Percentiles rank a stretch among this genome's conserved stretches.
Conservation (phyloP, 2,113 vertebrate genomes). For the Poicephalus gulielmi region DNA sequence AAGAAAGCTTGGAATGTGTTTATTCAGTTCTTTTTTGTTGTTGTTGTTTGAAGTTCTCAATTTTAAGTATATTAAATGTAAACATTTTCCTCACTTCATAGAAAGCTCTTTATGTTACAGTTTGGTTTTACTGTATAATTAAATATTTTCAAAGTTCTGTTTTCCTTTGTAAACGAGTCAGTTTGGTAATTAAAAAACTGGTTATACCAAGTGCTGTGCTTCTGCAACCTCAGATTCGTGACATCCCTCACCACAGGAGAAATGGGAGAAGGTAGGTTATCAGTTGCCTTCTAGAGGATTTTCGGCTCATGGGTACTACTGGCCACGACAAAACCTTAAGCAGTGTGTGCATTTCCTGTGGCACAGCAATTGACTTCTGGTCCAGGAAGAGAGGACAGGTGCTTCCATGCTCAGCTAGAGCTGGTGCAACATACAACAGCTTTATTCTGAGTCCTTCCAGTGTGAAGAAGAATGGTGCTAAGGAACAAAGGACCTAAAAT, state of each 20-base stretch:
- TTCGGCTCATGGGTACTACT: not conserved
- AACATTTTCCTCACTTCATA: slow-evolving; percentile 60
- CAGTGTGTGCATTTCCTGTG: not conserved
- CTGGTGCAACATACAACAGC: not conserved
- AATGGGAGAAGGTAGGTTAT: not conserved
- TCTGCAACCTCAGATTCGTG: not conserved
- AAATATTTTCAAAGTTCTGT: slow-evolving; percentile 52
- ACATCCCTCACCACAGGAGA: not conserved
- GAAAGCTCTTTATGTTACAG: slow-evolving; percentile 37
- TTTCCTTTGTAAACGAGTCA: slow-evolving; percentile 54
- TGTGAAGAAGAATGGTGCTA: not conserved
- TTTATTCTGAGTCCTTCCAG: not conserved
- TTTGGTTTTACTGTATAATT: slow-evolving; percentile 63
- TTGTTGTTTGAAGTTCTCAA: slow-evolving; percentile 56
- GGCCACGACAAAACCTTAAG: not conserved
- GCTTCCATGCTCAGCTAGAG: not conserved
- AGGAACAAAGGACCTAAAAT: not conserved
- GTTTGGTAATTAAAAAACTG: slow-evolving; percentile 65
- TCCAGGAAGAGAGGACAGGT: not conserved
- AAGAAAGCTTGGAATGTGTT: slow-evolving; percentile 1
- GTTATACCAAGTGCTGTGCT: slow-evolving; percentile 23
- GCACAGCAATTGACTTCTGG: not conserved
- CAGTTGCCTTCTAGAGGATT: not conserved
- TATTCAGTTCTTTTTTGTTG: slow-evolving; percentile 17
- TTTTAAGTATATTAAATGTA: slow-evolving; percentile 47